Evolutionary conservation across 2,797 vertebrate genomes (phyloP).

Genomic region (Rhynchonycteris naso): DNA sequence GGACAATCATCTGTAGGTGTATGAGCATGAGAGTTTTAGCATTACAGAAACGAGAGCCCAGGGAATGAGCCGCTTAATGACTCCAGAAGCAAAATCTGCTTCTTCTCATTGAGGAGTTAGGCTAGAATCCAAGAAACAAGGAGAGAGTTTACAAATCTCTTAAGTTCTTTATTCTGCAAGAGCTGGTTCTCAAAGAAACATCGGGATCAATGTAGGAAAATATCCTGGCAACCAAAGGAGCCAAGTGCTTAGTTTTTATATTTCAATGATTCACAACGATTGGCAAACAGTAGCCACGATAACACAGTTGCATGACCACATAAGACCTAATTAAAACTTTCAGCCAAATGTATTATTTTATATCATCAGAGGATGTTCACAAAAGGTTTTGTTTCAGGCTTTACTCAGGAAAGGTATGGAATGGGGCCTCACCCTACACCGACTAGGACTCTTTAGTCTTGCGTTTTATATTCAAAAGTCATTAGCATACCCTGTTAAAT

Average conservation of each 20-base stretch:
- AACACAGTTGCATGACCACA: neutral
- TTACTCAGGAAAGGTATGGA: neutral
- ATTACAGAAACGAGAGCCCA: neutral
- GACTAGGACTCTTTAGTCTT: neutral
- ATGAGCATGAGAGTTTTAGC: neutral
- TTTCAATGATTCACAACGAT: neutral
- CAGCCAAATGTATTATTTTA: neutral
- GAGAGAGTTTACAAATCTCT: neutral
- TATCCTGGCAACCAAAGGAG: neutral
- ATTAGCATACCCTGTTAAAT: neutral
- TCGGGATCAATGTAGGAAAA: neutral
- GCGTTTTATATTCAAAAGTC: neutral
- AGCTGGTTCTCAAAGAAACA: slow-evolving; percentile 27
- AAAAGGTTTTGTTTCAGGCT: neutral
- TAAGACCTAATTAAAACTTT: neutral
- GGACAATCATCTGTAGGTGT: neutral
- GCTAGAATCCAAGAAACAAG: neutral
- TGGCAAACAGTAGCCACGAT: neutral
- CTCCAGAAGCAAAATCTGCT: neutral
- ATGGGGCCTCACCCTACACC: neutral
- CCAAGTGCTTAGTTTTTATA: neutral
- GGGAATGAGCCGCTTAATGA: neutral
- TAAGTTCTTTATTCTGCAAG: neutral
- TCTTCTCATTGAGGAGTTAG: neutral
- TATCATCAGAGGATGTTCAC: neutral